A percentile compares a stretch with the other conserved stretches of the same genome.
phyloP scores from a whole-genome alignment of 2,113 vertebrate species.

The Anseranas semipalmata region DNA sequence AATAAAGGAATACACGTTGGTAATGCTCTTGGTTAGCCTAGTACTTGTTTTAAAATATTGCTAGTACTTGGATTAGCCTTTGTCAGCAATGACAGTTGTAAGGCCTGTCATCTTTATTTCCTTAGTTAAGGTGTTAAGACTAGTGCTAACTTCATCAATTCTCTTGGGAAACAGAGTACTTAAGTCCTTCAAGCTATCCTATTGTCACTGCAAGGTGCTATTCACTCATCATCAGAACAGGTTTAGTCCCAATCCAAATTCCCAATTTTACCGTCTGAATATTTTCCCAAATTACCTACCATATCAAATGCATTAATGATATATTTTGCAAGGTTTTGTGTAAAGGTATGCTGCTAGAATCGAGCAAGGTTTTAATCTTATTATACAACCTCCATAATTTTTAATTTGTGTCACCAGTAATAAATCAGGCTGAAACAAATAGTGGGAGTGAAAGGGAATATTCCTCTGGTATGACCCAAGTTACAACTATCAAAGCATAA shows the following conservation, averaged over 20 bases:
- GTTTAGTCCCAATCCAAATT: not conserved
- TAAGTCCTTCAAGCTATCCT: not conserved
- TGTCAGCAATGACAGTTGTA: not conserved
- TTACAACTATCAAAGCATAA: not conserved
- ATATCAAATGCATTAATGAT: not conserved
- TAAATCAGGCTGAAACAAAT: not conserved
- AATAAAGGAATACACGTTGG: not conserved
- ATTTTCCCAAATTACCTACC: not conserved
- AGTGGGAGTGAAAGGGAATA: not conserved
- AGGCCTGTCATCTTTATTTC: not conserved
- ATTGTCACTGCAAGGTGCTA: not conserved
- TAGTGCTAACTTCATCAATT: not conserved
- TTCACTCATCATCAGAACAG: not conserved
- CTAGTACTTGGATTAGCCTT: not conserved
- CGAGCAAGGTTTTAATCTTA: not conserved
- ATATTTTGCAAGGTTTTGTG: not conserved
- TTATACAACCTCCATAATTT: not conserved
- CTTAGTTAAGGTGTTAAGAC: not conserved
- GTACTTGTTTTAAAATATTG: not conserved
- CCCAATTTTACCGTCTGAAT: not conserved
- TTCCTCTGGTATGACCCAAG: not conserved
- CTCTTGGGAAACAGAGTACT: not conserved
- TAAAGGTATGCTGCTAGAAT: not conserved
- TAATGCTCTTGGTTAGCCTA: not conserved
- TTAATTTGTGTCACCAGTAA: not conserved